Percentiles rank a stretch among this genome's conserved stretches.
Evolutionary conservation across 2,797 vertebrate species (phyloP).

Genomic region (Myotis planiceps): DNA sequence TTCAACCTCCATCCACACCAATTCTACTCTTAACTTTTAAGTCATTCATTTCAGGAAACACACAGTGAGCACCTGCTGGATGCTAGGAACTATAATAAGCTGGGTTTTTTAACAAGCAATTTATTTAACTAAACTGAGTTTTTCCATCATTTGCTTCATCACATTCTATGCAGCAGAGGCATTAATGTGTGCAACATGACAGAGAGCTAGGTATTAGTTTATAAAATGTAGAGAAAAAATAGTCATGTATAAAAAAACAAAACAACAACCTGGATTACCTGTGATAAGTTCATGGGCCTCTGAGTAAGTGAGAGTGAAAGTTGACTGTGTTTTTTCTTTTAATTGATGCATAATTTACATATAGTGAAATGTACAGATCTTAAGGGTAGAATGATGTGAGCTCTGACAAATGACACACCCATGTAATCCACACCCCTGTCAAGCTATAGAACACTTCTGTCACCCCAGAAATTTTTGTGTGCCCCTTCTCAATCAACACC

Average conservation of each 20-base stretch:
- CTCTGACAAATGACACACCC: neutral
- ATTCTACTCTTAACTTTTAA: neutral
- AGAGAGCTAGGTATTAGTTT: neutral
- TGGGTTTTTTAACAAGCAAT: neutral
- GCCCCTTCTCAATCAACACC: neutral
- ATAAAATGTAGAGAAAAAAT: neutral
- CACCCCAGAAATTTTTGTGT: neutral
- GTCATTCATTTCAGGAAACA: slow-evolving; percentile 18
- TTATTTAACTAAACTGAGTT: neutral
- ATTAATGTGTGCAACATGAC: neutral
- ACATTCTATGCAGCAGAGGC: neutral
- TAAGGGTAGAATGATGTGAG: neutral
- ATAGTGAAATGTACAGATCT: neutral
- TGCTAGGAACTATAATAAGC: neutral
- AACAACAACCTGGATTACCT: neutral
- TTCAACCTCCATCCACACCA: neutral
- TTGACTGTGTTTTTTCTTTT: neutral
- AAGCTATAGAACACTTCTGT: neutral
- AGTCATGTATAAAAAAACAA: neutral
- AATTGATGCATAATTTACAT: neutral
- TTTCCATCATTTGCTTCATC: neutral
- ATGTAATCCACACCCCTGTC: neutral
- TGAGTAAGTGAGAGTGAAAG: neutral
- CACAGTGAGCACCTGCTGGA: neutral
- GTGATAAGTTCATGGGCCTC: neutral